Conservation (phyloP, 2,888 invertebrate species). For the Polyploca ridens region DNA sequence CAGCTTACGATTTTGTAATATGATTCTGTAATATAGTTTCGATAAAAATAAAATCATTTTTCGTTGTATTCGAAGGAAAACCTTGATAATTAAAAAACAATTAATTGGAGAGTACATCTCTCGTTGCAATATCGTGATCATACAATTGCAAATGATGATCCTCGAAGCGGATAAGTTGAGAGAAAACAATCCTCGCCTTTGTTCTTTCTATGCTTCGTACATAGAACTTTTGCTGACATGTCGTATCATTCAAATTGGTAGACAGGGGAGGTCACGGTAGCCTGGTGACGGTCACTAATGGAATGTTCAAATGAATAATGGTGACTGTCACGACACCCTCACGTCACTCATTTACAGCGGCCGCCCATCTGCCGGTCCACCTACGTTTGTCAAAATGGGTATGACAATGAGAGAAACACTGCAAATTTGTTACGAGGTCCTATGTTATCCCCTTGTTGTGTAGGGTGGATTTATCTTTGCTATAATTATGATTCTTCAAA, state of each 20-base stretch:
- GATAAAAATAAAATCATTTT: background rate
- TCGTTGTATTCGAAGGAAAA: too few relatives aligned
- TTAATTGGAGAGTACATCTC: background rate
- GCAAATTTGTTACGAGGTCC: background rate
- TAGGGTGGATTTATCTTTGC: background rate
- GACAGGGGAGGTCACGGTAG: slow-evolving; percentile 25
- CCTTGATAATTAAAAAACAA: too few relatives aligned
- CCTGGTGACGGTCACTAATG: slow-evolving; percentile 30
- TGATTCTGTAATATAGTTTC: background rate
- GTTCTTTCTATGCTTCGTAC: background rate
- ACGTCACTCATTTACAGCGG: slow-evolving; percentile 28
- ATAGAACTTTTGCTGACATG: background rate
- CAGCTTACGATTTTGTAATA: slow-evolving; percentile 13
- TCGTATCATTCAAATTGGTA: slow-evolving; percentile 12
- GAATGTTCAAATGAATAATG: slow-evolving; percentile 48
- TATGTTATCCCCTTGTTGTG: background rate
- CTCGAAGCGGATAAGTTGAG: slow-evolving; percentile 2
- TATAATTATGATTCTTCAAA: background rate
- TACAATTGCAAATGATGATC: background rate
- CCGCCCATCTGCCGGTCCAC: slow-evolving; percentile 17
- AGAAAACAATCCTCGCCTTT: slow-evolving; percentile 6
- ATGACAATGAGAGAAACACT: slow-evolving; percentile 5
- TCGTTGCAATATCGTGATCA: slow-evolving; percentile 1
- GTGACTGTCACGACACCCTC: slow-evolving; percentile 33
- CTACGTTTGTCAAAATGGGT: slow-evolving; percentile 22